Base-by-base conservation (phyloP, 1,140 invertebrate genomes). In the Drosophila lacertosa region DNA sequence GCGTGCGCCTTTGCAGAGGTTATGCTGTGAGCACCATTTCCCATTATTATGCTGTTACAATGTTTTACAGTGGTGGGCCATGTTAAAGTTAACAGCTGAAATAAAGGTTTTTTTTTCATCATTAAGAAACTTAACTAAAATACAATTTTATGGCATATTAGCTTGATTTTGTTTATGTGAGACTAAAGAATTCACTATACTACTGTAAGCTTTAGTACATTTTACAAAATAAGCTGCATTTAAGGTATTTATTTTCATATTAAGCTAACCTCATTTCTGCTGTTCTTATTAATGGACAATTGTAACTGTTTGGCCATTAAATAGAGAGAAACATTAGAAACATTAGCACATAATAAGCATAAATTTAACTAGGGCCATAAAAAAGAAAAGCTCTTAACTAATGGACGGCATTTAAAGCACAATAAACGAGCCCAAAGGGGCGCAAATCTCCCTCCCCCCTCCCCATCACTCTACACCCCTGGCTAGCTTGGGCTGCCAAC, bases 331-430 rank as follows among this genome's bases (percentile, higher is more conserved):
- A 67, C 77, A 81, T 80, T 77, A 60, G 7, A 26, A 53, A 55
- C 48, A 69, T 69, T 73, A 73, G 15, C 81, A 86, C 82, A 84
- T 86, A 57, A 82, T 88, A 82, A 74, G 68, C 75, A 86, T 86
- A 70, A 71, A 81, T 88, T 86, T 18, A 54, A 53, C 37, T 51
- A 11, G 44, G 45, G 45, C 42, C 45, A 67, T 55, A 67, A 73
- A 63, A 67, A 66, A 20, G 42, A 15, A 58, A 62, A 58, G 42
- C 58, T 54, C 13, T 13, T 59, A 60, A 74, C 74, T 86, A 77
- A 86, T 86, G 82, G 62, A 29, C 55, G 20, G 13, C 74, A 65
- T 78, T 86, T 88, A 86, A 86, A 59, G 55, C 54, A 35, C 54
- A 66, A 77, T 86, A 74, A 84, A 76, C 65, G 45, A 6, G 64